Percentiles rank a stretch among this genome's conserved stretches.
Evolutionary conservation across 2,888 invertebrate genomes (phyloP).

Genomic region (Bugulina stolonifera): DNA sequence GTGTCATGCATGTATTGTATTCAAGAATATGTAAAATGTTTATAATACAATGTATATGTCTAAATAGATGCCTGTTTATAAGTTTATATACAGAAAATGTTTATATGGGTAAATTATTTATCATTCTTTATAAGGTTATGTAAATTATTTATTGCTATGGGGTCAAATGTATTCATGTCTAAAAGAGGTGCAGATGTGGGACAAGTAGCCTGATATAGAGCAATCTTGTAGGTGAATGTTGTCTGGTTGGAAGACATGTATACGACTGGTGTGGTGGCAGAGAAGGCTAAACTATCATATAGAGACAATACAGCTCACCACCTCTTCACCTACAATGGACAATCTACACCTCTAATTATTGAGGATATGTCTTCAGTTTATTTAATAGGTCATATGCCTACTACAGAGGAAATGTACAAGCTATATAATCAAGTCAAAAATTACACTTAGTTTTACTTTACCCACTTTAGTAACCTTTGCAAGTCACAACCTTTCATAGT

Average conservation of each 20-base stretch:
- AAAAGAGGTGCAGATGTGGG: too few species aligned
- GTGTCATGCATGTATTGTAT: too few species aligned
- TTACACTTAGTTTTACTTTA: too few species aligned
- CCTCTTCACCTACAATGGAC: background rate
- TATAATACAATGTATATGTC: background rate
- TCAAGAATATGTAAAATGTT: too few species aligned
- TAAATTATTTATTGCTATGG: too few species aligned
- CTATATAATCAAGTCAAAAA: background rate
- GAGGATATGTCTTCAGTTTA: background rate
- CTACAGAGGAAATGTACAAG: background rate
- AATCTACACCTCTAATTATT: background rate
- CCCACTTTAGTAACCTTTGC: too few species aligned
- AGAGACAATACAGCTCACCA: background rate
- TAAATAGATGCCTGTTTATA: background rate
- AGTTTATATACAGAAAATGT: background rate
- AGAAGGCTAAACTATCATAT: background rate
- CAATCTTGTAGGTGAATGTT: too few species aligned
- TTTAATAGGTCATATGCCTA: background rate
- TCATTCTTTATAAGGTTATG: too few species aligned
- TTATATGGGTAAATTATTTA: too few species aligned
- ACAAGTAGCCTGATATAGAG: too few species aligned
- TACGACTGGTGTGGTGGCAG: background rate
- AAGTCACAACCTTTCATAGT: too few species aligned
- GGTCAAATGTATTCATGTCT: too few species aligned
- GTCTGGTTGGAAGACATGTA: conserved; percentile 23